Evolutionary conservation across 2,888 invertebrate species (phyloP).

Genomic region (Hyposoter didymator): DNA sequence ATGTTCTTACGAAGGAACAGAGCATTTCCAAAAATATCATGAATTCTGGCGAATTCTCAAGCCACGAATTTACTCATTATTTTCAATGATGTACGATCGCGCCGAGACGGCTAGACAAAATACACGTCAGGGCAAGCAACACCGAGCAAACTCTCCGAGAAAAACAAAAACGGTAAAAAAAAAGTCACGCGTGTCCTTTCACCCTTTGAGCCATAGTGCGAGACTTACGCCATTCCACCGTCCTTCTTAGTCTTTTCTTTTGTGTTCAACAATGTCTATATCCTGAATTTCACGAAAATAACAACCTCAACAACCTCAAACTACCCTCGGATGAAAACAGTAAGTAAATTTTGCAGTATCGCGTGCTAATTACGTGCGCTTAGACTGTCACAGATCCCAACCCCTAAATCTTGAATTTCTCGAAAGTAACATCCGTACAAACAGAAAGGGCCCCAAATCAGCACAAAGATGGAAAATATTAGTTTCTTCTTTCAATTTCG

Average conservation of each 20-base stretch:
- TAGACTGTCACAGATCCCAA: too few species aligned
- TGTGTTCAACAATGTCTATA: too few species aligned
- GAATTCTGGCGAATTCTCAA: constrained; percentile 60
- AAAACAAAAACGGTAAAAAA: background rate
- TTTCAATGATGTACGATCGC: constrained; percentile 29
- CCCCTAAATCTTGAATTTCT: too few species aligned
- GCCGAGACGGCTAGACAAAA: constrained; percentile 8
- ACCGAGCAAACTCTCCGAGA: background rate
- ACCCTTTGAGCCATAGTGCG: background rate
- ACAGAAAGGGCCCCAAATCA: too few species aligned
- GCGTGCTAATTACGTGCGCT: too few species aligned
- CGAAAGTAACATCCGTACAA: too few species aligned
- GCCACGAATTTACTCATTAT: constrained; percentile 50
- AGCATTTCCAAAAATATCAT: constrained; percentile 60
- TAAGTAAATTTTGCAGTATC: too few species aligned
- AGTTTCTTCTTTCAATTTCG: too few species aligned
- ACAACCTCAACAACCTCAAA: background rate
- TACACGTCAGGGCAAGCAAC: background rate
- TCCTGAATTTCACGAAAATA: too few species aligned
- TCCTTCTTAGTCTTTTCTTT: too few species aligned
- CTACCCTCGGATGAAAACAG: background rate
- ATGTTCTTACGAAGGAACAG: constrained; percentile 15
- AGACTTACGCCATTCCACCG: background rate
- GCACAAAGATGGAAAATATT: too few species aligned
- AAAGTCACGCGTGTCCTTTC: background rate